Conservation (phyloP, 2,797 vertebrate genomes). For the Rhinichthys osculus region DNA sequence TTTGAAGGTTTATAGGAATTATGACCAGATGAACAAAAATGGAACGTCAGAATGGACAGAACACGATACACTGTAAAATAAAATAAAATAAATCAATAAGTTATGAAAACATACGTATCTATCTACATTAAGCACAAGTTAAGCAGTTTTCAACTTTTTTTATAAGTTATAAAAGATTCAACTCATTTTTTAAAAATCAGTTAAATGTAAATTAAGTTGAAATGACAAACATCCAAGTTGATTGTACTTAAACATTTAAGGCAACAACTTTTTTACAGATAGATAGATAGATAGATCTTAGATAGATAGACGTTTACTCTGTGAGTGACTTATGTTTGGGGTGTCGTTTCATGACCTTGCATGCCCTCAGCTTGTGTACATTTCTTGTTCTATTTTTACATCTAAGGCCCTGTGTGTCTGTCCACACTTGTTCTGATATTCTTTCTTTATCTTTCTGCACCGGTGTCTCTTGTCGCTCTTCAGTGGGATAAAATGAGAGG, state of each 20-base stretch:
- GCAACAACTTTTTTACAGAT: not conserved
- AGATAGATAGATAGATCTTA: not conserved
- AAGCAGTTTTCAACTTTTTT: no score
- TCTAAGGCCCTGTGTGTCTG: not conserved
- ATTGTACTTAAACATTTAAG: no score
- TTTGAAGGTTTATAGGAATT: not conserved
- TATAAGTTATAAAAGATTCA: no score
- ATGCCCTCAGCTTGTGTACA: not conserved
- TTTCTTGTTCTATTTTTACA: slow-evolving; percentile 39
- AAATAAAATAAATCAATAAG: no score
- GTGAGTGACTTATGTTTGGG: slow-evolving; percentile 1
- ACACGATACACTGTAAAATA: not conserved
- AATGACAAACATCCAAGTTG: no score
- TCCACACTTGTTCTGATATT: slow-evolving; percentile 21
- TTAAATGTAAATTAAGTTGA: no score
- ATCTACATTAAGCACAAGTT: no score
- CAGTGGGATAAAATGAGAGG: not conserved
- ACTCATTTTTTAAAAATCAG: no score
- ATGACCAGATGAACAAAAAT: not conserved
- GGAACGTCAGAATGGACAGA: not conserved
- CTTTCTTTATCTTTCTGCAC: slow-evolving; percentile 16
- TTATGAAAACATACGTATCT: no score
- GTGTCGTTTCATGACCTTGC: slow-evolving; percentile 23
- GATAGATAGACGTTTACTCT: not conserved
- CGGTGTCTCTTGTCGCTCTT: not conserved